Evolutionary conservation across 2,888 invertebrate genomes (phyloP).

Genomic region (Caenorhabditis wallacei): DNA sequence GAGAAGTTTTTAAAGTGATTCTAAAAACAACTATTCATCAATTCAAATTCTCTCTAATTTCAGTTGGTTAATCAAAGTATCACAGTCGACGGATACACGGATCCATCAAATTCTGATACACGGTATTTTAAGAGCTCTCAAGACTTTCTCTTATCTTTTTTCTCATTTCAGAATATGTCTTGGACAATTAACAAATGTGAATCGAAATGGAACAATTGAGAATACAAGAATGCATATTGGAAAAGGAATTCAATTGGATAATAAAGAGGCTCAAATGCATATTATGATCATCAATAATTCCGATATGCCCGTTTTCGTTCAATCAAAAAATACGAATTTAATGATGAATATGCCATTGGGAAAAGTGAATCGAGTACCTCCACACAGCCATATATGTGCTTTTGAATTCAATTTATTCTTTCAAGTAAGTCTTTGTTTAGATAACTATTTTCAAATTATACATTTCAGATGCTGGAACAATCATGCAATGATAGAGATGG

Average conservation of each 20-base stretch:
- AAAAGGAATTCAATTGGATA: slow-evolving; percentile 87
- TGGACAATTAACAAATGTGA: slow-evolving; percentile 97
- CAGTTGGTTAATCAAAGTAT: slow-evolving; percentile 86
- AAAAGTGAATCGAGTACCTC: slow-evolving; percentile 60
- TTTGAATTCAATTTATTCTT: slow-evolving; percentile 60
- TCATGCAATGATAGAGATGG: slow-evolving; percentile 94
- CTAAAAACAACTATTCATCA: background rate
- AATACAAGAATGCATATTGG: slow-evolving; percentile 98
- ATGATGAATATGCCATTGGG: slow-evolving; percentile 47
- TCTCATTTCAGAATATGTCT: slow-evolving; percentile 93
- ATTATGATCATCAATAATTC: slow-evolving; percentile 56
- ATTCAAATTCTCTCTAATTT: background rate
- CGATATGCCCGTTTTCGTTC: slow-evolving; percentile 89
- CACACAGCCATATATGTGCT: slow-evolving; percentile 34
- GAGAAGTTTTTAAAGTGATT: slow-evolving; percentile 89
- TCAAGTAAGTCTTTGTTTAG: slow-evolving; percentile 47
- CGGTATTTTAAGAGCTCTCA: slow-evolving; percentile 26
- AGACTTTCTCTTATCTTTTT: too few relatives aligned
- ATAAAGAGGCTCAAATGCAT: slow-evolving; percentile 35
- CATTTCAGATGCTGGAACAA: slow-evolving; percentile 83
- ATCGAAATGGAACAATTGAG: slow-evolving; percentile 98
- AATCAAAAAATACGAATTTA: slow-evolving; percentile 85
- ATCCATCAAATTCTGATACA: slow-evolving; percentile 93
- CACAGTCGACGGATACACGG: slow-evolving; percentile 98
- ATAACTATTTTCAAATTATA: slow-evolving; percentile 88